Base-by-base conservation (phyloP, 1,140 invertebrate genomes). In the Brachionus asplanchnoidis region DNA sequence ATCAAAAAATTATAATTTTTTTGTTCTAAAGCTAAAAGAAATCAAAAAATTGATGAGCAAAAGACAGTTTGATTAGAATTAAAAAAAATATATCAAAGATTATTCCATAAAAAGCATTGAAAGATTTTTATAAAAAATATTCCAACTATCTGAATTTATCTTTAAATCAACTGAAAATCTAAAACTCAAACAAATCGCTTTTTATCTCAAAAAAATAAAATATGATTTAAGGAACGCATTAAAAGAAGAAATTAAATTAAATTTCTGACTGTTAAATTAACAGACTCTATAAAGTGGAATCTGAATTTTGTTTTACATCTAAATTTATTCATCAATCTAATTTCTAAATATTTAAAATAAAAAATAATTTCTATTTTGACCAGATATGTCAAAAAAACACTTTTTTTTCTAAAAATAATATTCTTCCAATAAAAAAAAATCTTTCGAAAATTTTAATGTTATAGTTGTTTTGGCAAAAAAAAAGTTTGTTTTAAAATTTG, bases 141-240 rank as follows among this genome's bases (percentile, higher is more conserved):
- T 68, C 66, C 66, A 68, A 68, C 66, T 68, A 68, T 68, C 66
- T 68, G 26, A 68, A 23, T 68, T 68, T 68, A 68, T 32, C 26
- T 68, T 68, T 26, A 40, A 32, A 68, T 68, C 32, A 68, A 68
- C n/a, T n/a, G 26, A 68, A 68, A 68, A 28, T 32, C 66, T 40
- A 6, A 6, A 32, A 28, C 28, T 68, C 26, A 68, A 68, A 68
- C 8, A 68, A 32, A 68, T 68, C 2, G n/a, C 32, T 68, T 36
- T 68, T 68, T 68, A 68, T 68, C 66, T n/a, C 60, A 14, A 68
- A 68, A 32, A 68, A 68, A 68, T 68, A 20, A 60, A 60, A 60
- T 26, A 20, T 23, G 53, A 26, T 60, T 23, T 23, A 60, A 60
- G 3, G 9, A 60, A 20, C 53, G 53, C 17, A 23, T 26, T 60